phyloP scores from a whole-genome alignment of 2,113 vertebrate genomes.

The Butorides virescens region DNA sequence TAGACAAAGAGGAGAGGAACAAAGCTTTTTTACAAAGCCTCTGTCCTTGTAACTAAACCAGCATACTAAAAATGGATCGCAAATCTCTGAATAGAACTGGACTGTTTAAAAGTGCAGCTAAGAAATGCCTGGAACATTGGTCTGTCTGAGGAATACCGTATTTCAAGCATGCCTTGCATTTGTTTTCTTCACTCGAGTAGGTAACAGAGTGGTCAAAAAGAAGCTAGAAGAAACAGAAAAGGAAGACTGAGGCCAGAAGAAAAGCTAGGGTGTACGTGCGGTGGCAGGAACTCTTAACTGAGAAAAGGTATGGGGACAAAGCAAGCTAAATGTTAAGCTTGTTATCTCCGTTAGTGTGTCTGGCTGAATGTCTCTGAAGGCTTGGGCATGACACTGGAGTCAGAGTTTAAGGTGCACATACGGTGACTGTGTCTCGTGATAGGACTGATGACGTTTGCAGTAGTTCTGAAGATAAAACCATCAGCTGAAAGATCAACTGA shows the following conservation, averaged over 20 bases:
- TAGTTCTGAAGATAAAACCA: background rate
- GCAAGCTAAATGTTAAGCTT: background rate
- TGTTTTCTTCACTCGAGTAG: background rate
- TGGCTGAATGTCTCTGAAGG: background rate
- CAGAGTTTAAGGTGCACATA: background rate
- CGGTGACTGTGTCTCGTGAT: rapidly evolving
- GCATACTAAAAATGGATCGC: background rate
- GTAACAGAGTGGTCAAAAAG: background rate
- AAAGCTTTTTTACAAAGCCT: constrained; percentile 41
- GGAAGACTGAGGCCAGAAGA: background rate
- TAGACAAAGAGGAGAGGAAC: constrained; percentile 39
- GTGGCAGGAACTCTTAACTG: background rate
- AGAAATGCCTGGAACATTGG: background rate
- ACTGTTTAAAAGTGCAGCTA: background rate
- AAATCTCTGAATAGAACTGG: background rate
- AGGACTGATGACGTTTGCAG: background rate
- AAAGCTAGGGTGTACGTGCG: background rate
- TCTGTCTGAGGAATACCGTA: rapidly evolving
- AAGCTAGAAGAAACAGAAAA: background rate
- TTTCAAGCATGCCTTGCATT: background rate
- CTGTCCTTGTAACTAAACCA: background rate
- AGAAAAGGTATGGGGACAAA: background rate
- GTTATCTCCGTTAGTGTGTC: background rate
- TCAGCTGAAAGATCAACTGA: background rate
- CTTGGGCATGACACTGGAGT: background rate